Evolutionary conservation across 2,113 vertebrate species (phyloP).

Genomic region (Heterotis niloticus): DNA sequence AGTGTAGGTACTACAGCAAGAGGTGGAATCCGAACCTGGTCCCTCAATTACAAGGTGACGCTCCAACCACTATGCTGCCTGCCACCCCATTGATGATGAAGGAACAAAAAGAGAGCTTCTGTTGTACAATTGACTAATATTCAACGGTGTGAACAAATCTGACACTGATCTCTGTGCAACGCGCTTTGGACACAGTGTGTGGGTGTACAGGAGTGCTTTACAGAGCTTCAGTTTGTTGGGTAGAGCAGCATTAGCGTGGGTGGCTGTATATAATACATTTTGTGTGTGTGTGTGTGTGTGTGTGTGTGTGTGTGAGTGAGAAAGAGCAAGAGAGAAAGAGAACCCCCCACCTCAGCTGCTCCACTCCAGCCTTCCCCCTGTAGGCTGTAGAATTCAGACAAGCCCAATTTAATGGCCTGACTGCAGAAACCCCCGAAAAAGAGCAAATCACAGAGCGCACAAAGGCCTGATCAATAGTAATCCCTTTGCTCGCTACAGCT

Average conservation of each 20-base stretch:
- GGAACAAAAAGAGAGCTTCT: too few species aligned
- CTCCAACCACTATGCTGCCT: too few species aligned
- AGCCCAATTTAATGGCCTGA: conserved; percentile 33
- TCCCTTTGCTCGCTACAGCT: conserved; percentile 40
- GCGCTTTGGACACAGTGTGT: not conserved
- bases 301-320: conserved; percentile 25
- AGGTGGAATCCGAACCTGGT: too few species aligned
- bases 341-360: too few species aligned
- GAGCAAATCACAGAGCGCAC: conserved; percentile 34
- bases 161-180: not conserved
- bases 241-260: not conserved
- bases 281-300: conserved; percentile 8
- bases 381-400: conserved; percentile 28
- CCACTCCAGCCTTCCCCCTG: not conserved
- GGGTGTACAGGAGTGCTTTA: not conserved
- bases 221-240: not conserved
- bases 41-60: too few species aligned
- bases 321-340: not conserved
- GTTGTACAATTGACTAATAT: too few species aligned
- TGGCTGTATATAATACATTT: not conserved
- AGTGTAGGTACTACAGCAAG: too few species aligned
- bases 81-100: too few species aligned
- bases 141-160: not conserved
- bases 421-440: conserved; percentile 34
- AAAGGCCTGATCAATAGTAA: conserved; percentile 56